Evolutionary conservation across 1,140 invertebrate genomes (phyloP), one percentile per base, ranked within the genome.

Genomic region (Contarinia nasturtii): DNA sequence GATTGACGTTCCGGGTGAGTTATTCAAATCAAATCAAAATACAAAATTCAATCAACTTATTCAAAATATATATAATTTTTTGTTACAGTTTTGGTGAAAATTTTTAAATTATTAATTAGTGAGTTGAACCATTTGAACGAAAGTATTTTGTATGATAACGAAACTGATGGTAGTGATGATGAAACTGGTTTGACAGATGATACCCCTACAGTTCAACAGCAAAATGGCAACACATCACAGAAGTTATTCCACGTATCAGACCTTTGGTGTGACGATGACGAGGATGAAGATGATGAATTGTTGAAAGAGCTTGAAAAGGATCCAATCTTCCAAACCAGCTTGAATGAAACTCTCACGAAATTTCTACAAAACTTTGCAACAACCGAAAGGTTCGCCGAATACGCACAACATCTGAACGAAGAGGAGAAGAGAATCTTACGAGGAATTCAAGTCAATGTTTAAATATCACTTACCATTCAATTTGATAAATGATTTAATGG

Each of bases 281-380:
- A 67, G 2, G 65, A 67, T 40, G 59, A 64, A n/a, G 65, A 70
- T 18, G 66, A 69, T 41, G 70, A 72, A 41, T 58, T 72, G 15
- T 67, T 76, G 52, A 68, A 68, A 14, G 72, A 74, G 22, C 52
- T 72, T 4, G 48, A 70, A 27, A 67, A 69, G 50, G 76, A 80
- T 54, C 72, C 74, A 2, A 64, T 79, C n/a, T 76, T 73, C 51
- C 66, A 70, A 42, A 54, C 77, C 10, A 71, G 79, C 50, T 59
- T 80, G 27, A 63, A 68, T 21, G 67, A 74, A 38, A 76, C 76
- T 55, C 53, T 80, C 4, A 67, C 67, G 0, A 72, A 75, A 47
- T 79, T 77, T 55, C 51, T 80, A 2, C 61, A 65, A 40, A 73
- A 73, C 19, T 78, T 79, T 51, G 68, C 69, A 2, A 69, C 66